Percentiles rank a stretch among this genome's conserved stretches.
Conservation (phyloP, 2,113 vertebrate species). For the Trichechus manatus region DNA sequence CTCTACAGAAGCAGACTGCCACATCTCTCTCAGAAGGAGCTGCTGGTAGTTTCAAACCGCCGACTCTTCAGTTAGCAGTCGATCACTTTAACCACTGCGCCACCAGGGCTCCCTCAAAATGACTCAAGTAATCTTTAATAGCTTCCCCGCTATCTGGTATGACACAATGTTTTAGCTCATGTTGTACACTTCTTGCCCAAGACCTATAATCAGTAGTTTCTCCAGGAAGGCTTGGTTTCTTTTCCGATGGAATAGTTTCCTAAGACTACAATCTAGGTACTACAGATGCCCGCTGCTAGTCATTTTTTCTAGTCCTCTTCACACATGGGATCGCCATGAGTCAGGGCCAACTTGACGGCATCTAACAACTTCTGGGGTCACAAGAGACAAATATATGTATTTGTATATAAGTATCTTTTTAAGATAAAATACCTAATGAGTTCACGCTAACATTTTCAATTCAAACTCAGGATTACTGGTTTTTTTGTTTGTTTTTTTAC, state of each 20-base stretch:
- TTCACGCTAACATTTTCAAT: neutral
- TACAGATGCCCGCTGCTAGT: neutral
- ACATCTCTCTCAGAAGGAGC: neutral
- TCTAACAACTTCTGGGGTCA: neutral
- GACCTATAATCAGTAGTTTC: neutral
- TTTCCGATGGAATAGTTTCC: neutral
- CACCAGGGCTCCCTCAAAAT: neutral
- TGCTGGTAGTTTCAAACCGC: neutral
- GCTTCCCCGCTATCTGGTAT: neutral
- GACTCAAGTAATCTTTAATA: neutral
- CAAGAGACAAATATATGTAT: neutral
- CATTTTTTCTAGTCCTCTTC: neutral
- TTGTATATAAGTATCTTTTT: neutral
- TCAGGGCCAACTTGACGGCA: no score
- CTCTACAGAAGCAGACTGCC: neutral
- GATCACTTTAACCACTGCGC: no score
- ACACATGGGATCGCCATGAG: neutral
- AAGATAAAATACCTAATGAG: conserved; percentile 22
- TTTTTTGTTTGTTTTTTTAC: neutral
- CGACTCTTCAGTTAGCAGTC: neutral
- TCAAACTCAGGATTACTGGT: neutral
- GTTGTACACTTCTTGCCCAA: neutral
- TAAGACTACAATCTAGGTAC: neutral
- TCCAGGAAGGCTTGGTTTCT: neutral
- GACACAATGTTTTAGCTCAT: neutral